Evolutionary conservation across 2,888 invertebrate species (phyloP).

Genomic region (Lithophane ornitopus): DNA sequence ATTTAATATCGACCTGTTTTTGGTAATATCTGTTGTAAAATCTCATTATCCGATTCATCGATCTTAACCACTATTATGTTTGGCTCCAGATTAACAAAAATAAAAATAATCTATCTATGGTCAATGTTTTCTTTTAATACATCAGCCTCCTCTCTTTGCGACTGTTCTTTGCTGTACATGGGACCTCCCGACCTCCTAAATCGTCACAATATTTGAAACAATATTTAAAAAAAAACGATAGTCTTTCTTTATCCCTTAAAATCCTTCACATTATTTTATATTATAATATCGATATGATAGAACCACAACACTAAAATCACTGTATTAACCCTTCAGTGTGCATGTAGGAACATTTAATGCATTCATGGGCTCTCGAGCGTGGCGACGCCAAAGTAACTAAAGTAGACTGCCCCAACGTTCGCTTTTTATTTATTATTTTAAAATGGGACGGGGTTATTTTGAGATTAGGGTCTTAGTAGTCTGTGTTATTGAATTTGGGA

Average conservation of each 20-base stretch:
- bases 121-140: no score
- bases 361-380: slow-evolving; percentile 89
- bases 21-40: neutral
- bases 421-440: slow-evolving; percentile 87
- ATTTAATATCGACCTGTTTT: neutral
- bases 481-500: slow-evolving; percentile 33
- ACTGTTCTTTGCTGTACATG: no score
- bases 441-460: slow-evolving; percentile 81
- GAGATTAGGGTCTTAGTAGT: slow-evolving; percentile 68
- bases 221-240: no score
- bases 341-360: slow-evolving; percentile 82
- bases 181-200: no score
- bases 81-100: no score
- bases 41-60: neutral
- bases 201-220: no score
- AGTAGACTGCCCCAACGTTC: slow-evolving; percentile 74
- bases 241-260: neutral
- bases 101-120: no score
- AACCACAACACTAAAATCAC: slow-evolving; percentile 50
- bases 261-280: slow-evolving; percentile 8
- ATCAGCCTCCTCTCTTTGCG: no score
- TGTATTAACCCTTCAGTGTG: slow-evolving; percentile 78
- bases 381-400: slow-evolving; percentile 88
- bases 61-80: no score
- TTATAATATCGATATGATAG: slow-evolving; percentile 27